A percentile compares a stretch with the other conserved stretches of the same genome.
These are phyloP conservation scores for Diloba caeruleocephala DNA, from an alignment of 2,888 invertebrate species.

Conservation along the genomic window DNA sequence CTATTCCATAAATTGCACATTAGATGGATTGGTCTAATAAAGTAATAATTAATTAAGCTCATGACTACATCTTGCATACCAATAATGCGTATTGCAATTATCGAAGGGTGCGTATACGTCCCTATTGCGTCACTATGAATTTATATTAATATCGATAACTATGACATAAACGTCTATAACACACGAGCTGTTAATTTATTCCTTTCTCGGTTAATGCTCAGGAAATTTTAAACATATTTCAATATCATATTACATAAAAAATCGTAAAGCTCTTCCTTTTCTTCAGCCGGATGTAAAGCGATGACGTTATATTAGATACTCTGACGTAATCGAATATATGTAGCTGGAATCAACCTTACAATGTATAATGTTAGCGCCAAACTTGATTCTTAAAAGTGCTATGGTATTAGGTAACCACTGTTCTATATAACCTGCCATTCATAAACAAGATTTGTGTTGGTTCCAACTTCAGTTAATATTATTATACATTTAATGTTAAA, in stretches of 20 bases:
- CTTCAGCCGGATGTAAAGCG: too few species aligned
- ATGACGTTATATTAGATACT: too few species aligned
- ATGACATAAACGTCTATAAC: conserved; percentile 66
- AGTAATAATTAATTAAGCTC: conserved; percentile 39
- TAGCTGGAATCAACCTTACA: too few species aligned
- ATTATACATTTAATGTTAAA: conserved; percentile 35
- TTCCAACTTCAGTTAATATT: too few species aligned
- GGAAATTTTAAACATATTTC: neutral
- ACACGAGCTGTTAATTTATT: conserved; percentile 25
- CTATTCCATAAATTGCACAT: neutral
- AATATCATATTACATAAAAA: too few species aligned
- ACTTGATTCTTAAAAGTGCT: too few species aligned
- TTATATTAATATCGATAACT: conserved; percentile 72
- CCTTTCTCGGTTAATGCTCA: neutral
- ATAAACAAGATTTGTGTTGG: conserved; percentile 7
- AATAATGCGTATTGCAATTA: conserved; percentile 69
- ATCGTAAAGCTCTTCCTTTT: too few species aligned
- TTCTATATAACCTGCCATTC: conserved; percentile 3
- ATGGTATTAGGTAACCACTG: neutral
- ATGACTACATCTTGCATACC: conserved; percentile 77
- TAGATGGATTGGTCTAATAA: conserved; percentile 22
- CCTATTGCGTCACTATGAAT: conserved; percentile 80
- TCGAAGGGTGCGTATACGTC: conserved; percentile 73
- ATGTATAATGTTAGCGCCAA: too few species aligned
- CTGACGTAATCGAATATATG: too few species aligned